Conservation (phyloP, 2,797 vertebrate genomes). For the Lutjanus argentimaculatus region DNA sequence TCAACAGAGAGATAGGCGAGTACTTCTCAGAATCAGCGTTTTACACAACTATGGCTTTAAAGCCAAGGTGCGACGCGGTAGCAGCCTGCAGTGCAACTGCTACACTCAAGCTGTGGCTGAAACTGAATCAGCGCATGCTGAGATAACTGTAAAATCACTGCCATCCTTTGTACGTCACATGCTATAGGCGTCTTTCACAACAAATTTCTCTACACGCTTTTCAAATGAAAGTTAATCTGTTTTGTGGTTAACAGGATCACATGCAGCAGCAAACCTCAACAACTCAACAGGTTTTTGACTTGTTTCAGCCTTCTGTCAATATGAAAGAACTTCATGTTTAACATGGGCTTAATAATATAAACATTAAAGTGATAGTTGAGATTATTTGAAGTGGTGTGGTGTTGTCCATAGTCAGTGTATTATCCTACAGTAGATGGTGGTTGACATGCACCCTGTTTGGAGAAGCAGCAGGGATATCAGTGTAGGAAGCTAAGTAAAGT, state of each 20-base stretch:
- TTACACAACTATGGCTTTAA: constrained; percentile 19
- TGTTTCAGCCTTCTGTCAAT: background rate
- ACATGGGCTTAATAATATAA: background rate
- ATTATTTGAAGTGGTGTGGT: no score
- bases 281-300: background rate
- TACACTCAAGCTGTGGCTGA: background rate
- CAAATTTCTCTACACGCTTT: background rate
- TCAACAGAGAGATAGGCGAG: constrained; percentile 41
- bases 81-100: background rate
- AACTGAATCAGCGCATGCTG: background rate
- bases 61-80: background rate
- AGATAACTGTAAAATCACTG: background rate
- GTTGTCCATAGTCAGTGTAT: no score
- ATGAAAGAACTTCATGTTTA: background rate
- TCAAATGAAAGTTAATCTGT: background rate
- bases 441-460: no score
- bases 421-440: no score
- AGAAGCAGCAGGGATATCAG: no score
- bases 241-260: background rate
- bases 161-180: background rate
- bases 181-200: background rate
- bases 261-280: background rate
- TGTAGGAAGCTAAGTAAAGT: no score
- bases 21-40: constrained; percentile 29
- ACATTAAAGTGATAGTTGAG: background rate